Conservation (phyloP, 2,888 invertebrate genomes). For the Melipona bicolor region DNA sequence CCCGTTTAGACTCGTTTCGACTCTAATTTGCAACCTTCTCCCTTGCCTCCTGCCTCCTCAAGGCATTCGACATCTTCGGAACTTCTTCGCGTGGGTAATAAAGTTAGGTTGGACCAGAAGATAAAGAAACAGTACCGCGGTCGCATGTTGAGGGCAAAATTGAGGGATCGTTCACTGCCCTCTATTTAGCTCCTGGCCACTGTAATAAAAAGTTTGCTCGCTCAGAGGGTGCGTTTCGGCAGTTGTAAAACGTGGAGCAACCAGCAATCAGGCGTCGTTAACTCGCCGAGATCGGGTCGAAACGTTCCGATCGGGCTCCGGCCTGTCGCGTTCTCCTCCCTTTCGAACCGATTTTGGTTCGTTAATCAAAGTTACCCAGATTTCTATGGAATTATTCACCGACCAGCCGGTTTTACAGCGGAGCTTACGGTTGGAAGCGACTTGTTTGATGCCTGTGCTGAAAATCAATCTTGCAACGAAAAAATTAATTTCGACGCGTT, state of each 20-base stretch:
- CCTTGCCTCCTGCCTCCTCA: too few species aligned
- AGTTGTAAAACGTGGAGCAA: conserved; percentile 10
- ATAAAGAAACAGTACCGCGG: not conserved
- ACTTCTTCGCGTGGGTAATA: too few species aligned
- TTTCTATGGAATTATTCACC: not conserved
- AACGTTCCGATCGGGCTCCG: not conserved
- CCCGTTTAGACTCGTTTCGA: not conserved
- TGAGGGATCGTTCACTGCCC: not conserved
- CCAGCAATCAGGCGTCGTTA: conserved; percentile 49
- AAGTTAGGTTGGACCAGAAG: not conserved
- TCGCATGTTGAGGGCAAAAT: not conserved
- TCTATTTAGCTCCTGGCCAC: not conserved
- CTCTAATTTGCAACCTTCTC: too few species aligned
- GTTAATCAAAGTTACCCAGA: not conserved
- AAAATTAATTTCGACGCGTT: too few species aligned
- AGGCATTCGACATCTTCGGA: too few species aligned
- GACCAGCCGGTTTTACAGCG: too few species aligned
- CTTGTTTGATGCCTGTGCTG: too few species aligned
- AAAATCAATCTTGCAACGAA: too few species aligned
- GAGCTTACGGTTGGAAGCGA: too few species aligned
- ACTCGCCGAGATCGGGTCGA: conserved; percentile 18
- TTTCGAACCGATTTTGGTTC: not conserved
- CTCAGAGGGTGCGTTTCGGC: not conserved
- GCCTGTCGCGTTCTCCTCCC: not conserved
- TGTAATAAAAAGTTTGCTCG: not conserved